Evolutionary conservation across 1,140 invertebrate species (phyloP).

Genomic region (Vollenhovia emeryi): DNA sequence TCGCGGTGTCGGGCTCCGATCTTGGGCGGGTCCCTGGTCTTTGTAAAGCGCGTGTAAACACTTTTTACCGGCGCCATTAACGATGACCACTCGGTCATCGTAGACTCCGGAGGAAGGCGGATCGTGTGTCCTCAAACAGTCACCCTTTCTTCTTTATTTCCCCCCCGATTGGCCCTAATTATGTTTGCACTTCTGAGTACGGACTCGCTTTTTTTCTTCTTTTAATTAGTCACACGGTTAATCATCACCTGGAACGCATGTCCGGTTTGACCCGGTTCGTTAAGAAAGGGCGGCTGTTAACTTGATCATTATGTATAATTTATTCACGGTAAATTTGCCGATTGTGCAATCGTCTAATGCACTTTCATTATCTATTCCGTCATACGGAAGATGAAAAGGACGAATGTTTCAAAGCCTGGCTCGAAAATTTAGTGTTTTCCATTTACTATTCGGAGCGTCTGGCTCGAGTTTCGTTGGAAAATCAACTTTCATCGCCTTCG

Average conservation of each 20-base stretch:
- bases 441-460: background rate
- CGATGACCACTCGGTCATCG: constrained; percentile 78
- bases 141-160: constrained; percentile 80
- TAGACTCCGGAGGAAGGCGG: constrained; percentile 70
- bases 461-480: background rate
- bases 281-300: constrained; percentile 34
- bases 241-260: constrained; percentile 65
- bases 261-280: background rate
- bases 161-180: constrained; percentile 77
- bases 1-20: constrained; percentile 55
- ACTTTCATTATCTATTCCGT: background rate
- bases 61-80: constrained; percentile 81
- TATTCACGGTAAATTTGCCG: constrained; percentile 15
- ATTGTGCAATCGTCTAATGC: background rate
- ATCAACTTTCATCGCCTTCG: background rate
- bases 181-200: constrained; percentile 81
- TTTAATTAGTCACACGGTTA: constrained; percentile 80
- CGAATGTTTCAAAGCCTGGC: background rate
- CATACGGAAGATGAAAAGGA: background rate
- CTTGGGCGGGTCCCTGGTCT: constrained; percentile 71
- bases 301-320: background rate
- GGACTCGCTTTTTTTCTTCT: constrained; percentile 74
- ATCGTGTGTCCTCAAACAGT: constrained; percentile 83
- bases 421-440: background rate
- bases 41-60: constrained; percentile 75